Percentiles rank a stretch among this genome's conserved stretches.
phyloP scores from a whole-genome alignment of 2,113 vertebrate genomes.

The Epinephelus lanceolatus region DNA sequence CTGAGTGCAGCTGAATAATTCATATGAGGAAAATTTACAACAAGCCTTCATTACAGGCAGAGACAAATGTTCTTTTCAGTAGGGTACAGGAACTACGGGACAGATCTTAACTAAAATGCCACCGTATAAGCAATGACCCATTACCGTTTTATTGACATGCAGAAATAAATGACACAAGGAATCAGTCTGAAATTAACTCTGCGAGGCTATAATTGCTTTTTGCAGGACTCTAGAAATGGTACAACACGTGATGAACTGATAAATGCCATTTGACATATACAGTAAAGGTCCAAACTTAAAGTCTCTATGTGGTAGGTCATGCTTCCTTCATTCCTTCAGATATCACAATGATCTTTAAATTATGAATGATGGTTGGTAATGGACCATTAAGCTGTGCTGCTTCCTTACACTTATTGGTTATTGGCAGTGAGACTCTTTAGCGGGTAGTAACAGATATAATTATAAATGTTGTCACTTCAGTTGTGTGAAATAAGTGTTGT shows the following conservation, averaged over 20 bases:
- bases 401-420: too few species aligned
- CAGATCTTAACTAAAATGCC: slow-evolving; percentile 44
- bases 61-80: slow-evolving; percentile 54
- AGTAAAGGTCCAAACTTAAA: slow-evolving; percentile 4
- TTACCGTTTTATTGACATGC: slow-evolving; percentile 56
- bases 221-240: neutral
- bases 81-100: slow-evolving; percentile 33
- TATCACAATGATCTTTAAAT: neutral
- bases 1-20: slow-evolving; percentile 76
- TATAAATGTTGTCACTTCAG: neutral
- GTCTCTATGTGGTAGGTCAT: neutral
- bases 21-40: slow-evolving; percentile 62
- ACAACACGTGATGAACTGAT: slow-evolving; percentile 7
- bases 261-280: slow-evolving; percentile 5
- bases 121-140: slow-evolving; percentile 50
- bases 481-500: neutral
- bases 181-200: slow-evolving; percentile 48
- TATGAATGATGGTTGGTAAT: slow-evolving; percentile 12
- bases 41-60: slow-evolving; percentile 46
- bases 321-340: neutral
- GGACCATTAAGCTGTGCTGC: neutral
- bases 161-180: slow-evolving; percentile 47
- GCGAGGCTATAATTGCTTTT: slow-evolving; percentile 36
- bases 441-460: neutral
- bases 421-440: neutral